These are phyloP conservation scores for Erebia palarica DNA, from an alignment of 2,888 invertebrate genomes.

Conservation along the genomic window DNA sequence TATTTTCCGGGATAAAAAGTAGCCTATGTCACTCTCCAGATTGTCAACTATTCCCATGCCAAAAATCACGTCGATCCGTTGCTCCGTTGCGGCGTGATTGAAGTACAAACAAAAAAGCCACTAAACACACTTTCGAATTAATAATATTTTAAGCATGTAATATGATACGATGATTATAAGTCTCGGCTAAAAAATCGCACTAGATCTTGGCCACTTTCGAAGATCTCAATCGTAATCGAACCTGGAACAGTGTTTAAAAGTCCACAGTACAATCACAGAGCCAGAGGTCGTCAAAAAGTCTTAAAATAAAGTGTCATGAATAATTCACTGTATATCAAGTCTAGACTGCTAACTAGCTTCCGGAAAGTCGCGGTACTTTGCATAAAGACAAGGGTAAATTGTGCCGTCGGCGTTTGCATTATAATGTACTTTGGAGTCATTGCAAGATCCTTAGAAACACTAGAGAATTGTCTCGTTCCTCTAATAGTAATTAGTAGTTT, in stretches of 20 bases:
- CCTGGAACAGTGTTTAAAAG: neutral
- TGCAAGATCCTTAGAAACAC: neutral
- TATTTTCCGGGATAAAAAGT: no score
- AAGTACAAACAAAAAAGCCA: no score
- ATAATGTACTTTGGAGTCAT: neutral
- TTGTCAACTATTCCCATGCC: no score
- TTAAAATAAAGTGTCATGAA: slow-evolving; percentile 1
- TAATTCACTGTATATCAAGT: neutral
- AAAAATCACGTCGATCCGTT: no score
- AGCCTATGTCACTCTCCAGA: no score
- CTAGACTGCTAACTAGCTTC: neutral
- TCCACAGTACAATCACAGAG: neutral
- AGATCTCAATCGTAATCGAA: neutral
- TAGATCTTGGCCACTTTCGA: no score
- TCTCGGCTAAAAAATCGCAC: no score
- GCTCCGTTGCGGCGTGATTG: no score
- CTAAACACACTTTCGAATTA: no score
- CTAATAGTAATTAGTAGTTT: no score
- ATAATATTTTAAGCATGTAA: no score
- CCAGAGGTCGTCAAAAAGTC: neutral
- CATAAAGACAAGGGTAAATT: neutral
- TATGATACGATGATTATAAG: no score
- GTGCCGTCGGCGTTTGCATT: neutral
- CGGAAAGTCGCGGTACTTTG: neutral
- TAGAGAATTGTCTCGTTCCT: neutral